These are phyloP conservation scores for Malachius bipustulatus DNA, from an alignment of 2,888 invertebrate genomes.

Conservation along the genomic window DNA sequence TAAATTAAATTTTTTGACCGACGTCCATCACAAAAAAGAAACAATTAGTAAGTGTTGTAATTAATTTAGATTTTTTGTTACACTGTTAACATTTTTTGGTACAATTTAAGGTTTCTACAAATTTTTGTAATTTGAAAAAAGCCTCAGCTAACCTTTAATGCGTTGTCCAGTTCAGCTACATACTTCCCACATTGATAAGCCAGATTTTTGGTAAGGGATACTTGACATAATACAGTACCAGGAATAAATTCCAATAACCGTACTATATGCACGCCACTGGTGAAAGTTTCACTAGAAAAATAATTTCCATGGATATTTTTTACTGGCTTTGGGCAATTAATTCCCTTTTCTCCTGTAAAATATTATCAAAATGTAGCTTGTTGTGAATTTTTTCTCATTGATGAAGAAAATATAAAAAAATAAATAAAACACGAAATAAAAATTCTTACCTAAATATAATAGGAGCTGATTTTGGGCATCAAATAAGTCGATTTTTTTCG, in stretches of 20 bases:
- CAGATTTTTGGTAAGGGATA: conserved; percentile 47
- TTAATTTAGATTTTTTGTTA: too few species aligned
- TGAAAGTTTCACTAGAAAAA: conserved; percentile 44
- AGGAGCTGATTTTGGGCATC: conserved; percentile 67
- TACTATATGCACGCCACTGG: conserved; percentile 49
- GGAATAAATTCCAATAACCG: conserved; percentile 65
- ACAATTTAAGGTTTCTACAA: too few species aligned
- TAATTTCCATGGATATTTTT: conserved; percentile 54
- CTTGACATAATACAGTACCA: conserved; percentile 55
- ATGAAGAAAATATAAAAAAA: too few species aligned
- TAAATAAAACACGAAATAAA: not conserved
- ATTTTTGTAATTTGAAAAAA: too few species aligned
- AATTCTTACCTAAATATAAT: conserved; percentile 51
- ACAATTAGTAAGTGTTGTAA: too few species aligned
- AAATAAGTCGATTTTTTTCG: conserved; percentile 51
- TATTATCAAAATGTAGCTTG: conserved; percentile 8
- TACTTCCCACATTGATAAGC: conserved; percentile 63
- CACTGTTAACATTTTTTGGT: too few species aligned
- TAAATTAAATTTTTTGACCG: too few species aligned
- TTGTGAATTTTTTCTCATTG: too few species aligned
- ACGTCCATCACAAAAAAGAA: too few species aligned
- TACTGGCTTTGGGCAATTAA: conserved; percentile 60
- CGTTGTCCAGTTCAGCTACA: conserved; percentile 54
- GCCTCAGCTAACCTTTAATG: conserved; percentile 57
- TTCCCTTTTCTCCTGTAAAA: conserved; percentile 43